Conservation (phyloP, 2,113 vertebrate species). For the Eupsittula cactorum region DNA sequence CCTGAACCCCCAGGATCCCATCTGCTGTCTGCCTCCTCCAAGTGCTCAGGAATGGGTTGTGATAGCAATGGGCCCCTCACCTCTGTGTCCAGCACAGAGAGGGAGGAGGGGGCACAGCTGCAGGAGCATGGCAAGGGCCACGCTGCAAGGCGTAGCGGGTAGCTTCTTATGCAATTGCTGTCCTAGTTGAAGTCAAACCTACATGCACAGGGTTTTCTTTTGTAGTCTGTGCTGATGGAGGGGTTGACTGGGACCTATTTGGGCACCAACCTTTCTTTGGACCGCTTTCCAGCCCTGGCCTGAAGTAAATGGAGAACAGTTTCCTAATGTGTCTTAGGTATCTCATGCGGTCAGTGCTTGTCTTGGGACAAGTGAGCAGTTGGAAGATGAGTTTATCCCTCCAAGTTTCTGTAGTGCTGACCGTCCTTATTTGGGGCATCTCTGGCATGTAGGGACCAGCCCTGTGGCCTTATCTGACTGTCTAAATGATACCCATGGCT, state of each 20-base stretch:
- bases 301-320: not conserved
- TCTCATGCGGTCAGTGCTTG: not conserved
- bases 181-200: not conserved
- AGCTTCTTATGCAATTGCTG: not conserved
- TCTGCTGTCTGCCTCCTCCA: not conserved
- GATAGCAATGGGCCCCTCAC: not conserved
- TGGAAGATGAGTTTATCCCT: not conserved
- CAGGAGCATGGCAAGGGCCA: not conserved
- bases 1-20: not conserved
- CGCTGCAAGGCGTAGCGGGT: rapidly evolving
- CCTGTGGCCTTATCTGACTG: not conserved
- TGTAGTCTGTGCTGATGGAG: not conserved
- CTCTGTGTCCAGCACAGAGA: not conserved
- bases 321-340: not conserved
- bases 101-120: not conserved
- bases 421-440: not conserved
- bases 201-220: not conserved
- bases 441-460: not conserved
- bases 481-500: not conserved
- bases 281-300: not conserved
- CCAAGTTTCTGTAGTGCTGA: not conserved
- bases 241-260: no score
- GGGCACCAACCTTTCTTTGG: not conserved
- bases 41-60: not conserved
- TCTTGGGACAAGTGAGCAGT: not conserved